Percentiles rank a stretch among this genome's conserved stretches.
phyloP scores from a whole-genome alignment of 2,113 vertebrate genomes.

The Cochlearius cochlearius region DNA sequence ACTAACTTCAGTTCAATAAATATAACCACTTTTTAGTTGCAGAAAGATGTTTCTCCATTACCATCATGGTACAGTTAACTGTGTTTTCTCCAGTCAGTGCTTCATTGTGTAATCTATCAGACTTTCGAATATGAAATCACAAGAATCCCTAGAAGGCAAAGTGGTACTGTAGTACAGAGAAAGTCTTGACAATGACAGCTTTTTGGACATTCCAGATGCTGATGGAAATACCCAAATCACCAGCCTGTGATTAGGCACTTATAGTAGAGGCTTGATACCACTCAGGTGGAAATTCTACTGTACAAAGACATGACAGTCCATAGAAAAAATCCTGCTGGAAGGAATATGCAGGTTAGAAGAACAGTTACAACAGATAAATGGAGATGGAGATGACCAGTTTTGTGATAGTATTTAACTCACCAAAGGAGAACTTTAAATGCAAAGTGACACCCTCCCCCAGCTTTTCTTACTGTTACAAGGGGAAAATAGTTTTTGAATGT shows the following conservation, averaged over 20 bases:
- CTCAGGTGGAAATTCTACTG: background rate
- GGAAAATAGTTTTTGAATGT: background rate
- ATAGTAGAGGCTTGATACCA: background rate
- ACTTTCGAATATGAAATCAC: background rate
- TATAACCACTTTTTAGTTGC: background rate
- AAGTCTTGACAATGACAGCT: background rate
- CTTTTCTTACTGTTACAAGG: background rate
- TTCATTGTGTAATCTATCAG: background rate
- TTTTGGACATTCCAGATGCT: background rate
- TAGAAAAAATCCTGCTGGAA: background rate
- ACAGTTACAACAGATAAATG: background rate
- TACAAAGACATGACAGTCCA: background rate
- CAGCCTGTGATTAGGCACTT: background rate
- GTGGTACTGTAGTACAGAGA: background rate
- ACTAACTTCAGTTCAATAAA: background rate
- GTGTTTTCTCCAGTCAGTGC: background rate
- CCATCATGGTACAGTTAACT: background rate
- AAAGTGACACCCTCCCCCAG: background rate
- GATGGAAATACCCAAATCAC: background rate
- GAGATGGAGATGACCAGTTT: background rate
- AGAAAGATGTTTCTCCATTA: background rate
- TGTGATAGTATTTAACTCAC: background rate
- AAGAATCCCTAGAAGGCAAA: background rate
- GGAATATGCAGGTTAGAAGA: background rate
- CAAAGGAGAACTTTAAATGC: background rate